Evolutionary conservation across 2,888 invertebrate genomes (phyloP).

Genomic region (Strigamia transsilvanica): DNA sequence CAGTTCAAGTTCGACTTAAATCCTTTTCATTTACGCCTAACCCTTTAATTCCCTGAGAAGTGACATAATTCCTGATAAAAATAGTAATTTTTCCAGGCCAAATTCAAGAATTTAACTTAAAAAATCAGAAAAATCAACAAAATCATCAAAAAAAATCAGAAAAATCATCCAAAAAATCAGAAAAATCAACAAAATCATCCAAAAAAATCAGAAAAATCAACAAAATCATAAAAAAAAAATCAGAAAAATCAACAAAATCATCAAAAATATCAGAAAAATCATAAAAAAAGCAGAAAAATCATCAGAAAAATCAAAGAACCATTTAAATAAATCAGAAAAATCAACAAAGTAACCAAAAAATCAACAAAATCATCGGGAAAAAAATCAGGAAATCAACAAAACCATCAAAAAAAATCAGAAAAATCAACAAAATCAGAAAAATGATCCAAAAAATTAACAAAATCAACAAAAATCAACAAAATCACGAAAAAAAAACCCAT

Average conservation of each 20-base stretch:
- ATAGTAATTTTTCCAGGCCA: no score
- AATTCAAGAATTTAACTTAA: no score
- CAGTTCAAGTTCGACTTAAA: constrained; percentile 29
- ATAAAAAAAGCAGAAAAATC: neutral
- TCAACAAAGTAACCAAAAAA: neutral
- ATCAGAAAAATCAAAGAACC: no score
- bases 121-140: neutral
- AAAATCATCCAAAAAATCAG: neutral
- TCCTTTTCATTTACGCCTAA: constrained; percentile 13
- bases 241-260: neutral
- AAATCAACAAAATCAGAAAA: no score
- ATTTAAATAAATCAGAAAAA: neutral
- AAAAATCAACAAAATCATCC: neutral
- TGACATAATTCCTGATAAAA: constrained; percentile 2
- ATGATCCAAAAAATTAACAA: no score
- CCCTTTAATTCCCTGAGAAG: constrained; percentile 9
- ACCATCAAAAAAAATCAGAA: neutral
- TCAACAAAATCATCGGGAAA: no score
- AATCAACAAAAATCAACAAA: neutral
- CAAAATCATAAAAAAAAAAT: neutral
- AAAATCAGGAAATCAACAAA: neutral
- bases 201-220: neutral
- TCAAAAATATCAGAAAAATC: neutral
- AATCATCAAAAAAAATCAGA: neutral
- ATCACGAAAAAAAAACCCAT: no score